Evolutionary conservation across 1,140 invertebrate species (phyloP).

Genomic region (Mya arenaria): DNA sequence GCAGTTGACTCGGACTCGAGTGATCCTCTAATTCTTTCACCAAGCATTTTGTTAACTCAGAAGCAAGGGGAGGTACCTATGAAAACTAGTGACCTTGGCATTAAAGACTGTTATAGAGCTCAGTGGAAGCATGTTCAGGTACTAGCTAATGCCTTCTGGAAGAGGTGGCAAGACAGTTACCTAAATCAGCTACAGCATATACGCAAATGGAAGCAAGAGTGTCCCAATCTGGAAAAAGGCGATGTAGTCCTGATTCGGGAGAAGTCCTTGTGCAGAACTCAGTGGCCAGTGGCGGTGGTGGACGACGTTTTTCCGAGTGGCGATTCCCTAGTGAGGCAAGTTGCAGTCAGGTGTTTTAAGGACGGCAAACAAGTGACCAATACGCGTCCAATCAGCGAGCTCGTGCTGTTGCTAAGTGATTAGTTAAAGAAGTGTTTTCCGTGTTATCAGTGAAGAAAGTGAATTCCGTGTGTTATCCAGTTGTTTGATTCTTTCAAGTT

Average conservation of each 20-base stretch:
- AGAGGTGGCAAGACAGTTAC: conserved; percentile 52
- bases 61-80: neutral
- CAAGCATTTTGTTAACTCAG: conserved; percentile 16
- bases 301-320: neutral
- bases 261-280: neutral
- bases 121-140: conserved; percentile 61
- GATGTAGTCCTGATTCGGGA: conserved; percentile 20
- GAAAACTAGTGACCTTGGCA: neutral
- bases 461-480: no score
- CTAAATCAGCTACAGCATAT: conserved; percentile 14
- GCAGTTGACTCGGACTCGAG: neutral
- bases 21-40: conserved; percentile 19
- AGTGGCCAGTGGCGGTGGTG: conserved; percentile 18
- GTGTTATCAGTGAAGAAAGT: no score
- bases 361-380: neutral
- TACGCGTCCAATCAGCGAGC: neutral
- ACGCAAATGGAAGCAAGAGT: neutral
- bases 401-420: neutral
- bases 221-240: neutral
- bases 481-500: no score
- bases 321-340: conserved; percentile 14
- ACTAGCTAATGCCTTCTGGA: conserved; percentile 61
- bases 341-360: neutral
- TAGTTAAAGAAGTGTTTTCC: no score
- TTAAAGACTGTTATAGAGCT: conserved; percentile 42